Base-by-base conservation (phyloP, 2,797 vertebrate species). In the Tragopan temminckii region DNA sequence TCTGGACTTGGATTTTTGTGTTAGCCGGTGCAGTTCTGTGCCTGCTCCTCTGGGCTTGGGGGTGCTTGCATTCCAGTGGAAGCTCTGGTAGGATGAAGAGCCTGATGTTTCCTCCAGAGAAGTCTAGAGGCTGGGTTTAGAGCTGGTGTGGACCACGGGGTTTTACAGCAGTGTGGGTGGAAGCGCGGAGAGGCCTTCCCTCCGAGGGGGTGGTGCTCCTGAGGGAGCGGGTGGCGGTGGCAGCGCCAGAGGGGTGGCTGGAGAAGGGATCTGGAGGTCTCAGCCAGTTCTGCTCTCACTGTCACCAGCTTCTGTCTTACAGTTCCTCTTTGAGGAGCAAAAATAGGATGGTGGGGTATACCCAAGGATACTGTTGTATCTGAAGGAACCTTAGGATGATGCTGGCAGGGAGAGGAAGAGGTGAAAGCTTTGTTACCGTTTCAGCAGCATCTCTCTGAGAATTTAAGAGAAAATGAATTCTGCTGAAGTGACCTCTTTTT, bases 401-500 rank as follows among this genome's bases (percentile, higher is more conserved):
- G 84, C n/a, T 76, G 24, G 45, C 52, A 74, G 43, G 0, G 0
- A 57, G 66, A 86, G 52, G 64, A 63, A 6, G 45, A 85, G 38
- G 45, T 35, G 21, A 45, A 75, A 42, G 45, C 38, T 36, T 79
- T 89, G 68, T 57, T 36, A 21, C 40, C 36, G 18, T 78, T 40
- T 72, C 42, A 78, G 53, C 43, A 38, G 40, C 42, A 4, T 79
- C 93, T 91, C 48, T 93, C n/a, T 55, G 50, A 80, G 86, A 85
- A 80, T 89, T 88, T 72, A 69, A 72, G 59, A 90, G 78, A 70
- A 94, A 82, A 94, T 80, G 10, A 80, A 48, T 93, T 88, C 57
- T 93, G 64, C 31, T 27, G 11, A 86, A 79, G 78, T 89, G 84
- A 95, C 91, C 86, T 93, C 83, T 85, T 79, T 71, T 90, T 90